Evolutionary conservation across 2,888 invertebrate genomes (phyloP), one percentile per base, ranked within the genome.

Genomic region (Cepaea hortensis): DNA sequence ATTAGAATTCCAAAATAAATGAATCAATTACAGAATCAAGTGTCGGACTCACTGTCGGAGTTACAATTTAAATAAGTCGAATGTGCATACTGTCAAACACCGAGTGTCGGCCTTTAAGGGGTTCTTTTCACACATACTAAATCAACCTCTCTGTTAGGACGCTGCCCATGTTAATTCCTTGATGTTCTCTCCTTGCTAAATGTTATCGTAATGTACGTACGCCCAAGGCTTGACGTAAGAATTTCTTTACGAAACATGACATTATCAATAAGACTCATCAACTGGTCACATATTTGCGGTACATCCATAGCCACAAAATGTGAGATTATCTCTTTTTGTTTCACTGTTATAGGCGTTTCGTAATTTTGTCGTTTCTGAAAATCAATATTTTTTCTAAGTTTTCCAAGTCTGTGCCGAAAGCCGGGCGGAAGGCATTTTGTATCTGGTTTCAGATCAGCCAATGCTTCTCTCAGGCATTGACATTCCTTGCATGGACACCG

Each of bases 241-340:
- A 85, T 85, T 46, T 85, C 85, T 73, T 81, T 85, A 50, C 81
- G 70, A 55, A 85, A 61, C 73, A 85, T 81, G 7, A 85, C 20
- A 20, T 75, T 61, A n/a, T 81, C 61, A 15, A 85, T n/a, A 46
- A 85, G 15, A 46, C 20, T 35, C 73, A 85, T 35, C 3, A 85
- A 72, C 11, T 77, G 55, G 5, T 77, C 77, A 77, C 20, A 77
- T 61, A 77, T 13, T 6, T 61, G 23, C 6, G 61, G 61, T 4
- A 9, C 55, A 55, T 55, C 23, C 77, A 23, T 77, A 1, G 20
- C 55, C 3, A 23, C n/a, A 77, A 77, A 77, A 23, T 77, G 61
- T 20, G 77, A 77, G n/a, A 77, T 23, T 13, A 77, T n/a, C 61
- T 77, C 20, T 5, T 11, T 50, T n/a, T 50, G 23, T 11, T n/a